Conservation (phyloP, 1,140 invertebrate species). For the Lanistes nyassanus region DNA sequence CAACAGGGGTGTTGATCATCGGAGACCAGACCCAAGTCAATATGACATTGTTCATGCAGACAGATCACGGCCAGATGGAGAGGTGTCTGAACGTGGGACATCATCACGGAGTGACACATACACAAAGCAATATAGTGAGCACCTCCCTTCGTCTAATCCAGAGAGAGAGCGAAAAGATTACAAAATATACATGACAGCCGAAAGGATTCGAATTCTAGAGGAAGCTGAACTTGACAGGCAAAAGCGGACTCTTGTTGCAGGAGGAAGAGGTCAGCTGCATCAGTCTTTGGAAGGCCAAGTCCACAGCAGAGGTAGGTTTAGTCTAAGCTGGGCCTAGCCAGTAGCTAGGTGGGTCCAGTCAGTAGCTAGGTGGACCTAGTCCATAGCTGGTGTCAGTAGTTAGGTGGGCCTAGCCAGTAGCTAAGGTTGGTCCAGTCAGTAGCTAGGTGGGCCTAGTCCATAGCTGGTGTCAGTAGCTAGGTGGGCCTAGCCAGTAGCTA, state of each 20-base stretch:
- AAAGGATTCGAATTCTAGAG: slow-evolving; percentile 17
- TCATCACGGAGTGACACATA: neutral
- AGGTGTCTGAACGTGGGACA: slow-evolving; percentile 34
- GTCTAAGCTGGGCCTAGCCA: too few species aligned
- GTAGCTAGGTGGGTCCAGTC: too few species aligned
- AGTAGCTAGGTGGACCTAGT: too few species aligned
- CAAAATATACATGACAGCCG: slow-evolving; percentile 17
- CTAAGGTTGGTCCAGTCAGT: too few species aligned
- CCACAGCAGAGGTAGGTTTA: slow-evolving; percentile 24
- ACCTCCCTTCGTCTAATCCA: slow-evolving; percentile 9
- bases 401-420: too few species aligned
- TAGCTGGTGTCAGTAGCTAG: too few species aligned
- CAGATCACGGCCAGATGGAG: slow-evolving; percentile 46
- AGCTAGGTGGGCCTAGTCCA: too few species aligned
- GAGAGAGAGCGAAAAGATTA: neutral
- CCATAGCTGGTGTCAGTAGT: too few species aligned
- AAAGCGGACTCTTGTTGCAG: neutral
- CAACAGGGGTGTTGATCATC: neutral
- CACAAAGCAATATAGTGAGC: slow-evolving; percentile 1
- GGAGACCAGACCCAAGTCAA: slow-evolving; percentile 8
- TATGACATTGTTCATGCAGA: slow-evolving; percentile 19
- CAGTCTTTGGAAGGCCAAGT: slow-evolving; percentile 8
- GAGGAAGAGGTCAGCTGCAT: neutral
- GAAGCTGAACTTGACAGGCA: slow-evolving; percentile 18
- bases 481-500: too few species aligned